phyloP scores from a whole-genome alignment of 2,113 vertebrate species.

The Daubentonia madagascariensis region DNA sequence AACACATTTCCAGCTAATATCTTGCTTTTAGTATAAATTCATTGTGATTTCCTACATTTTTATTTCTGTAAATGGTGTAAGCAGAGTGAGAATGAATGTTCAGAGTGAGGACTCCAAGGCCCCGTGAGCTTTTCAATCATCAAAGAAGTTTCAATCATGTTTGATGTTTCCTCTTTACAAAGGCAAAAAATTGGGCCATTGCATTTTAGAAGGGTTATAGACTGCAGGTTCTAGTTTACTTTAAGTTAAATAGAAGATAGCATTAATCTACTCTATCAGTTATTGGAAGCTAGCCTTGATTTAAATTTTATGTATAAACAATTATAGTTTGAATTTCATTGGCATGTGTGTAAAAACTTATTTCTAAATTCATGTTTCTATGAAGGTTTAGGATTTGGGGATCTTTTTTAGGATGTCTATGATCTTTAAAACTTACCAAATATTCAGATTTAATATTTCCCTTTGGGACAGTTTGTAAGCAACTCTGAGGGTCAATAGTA shows the following conservation, averaged over 20 bases:
- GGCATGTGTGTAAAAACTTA: neutral
- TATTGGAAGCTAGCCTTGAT: neutral
- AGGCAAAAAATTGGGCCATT: neutral
- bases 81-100: neutral
- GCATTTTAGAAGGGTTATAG: neutral
- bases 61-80: neutral
- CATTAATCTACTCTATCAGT: neutral
- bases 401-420: neutral
- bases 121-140: slow-evolving; percentile 19
- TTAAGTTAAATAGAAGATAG: neutral
- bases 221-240: neutral
- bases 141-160: neutral
- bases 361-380: neutral
- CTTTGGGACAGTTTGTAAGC: neutral
- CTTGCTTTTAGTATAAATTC: neutral
- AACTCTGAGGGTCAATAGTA: neutral
- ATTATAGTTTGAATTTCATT: neutral
- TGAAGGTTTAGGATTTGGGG: neutral
- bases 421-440: neutral
- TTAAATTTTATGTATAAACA: neutral
- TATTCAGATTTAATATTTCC: neutral
- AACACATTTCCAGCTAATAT: neutral
- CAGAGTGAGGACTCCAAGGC: neutral
- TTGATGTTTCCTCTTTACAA: neutral
- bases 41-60: neutral